Conservation (phyloP, 2,797 vertebrate genomes). For the Erpetoichthys calabaricus region DNA sequence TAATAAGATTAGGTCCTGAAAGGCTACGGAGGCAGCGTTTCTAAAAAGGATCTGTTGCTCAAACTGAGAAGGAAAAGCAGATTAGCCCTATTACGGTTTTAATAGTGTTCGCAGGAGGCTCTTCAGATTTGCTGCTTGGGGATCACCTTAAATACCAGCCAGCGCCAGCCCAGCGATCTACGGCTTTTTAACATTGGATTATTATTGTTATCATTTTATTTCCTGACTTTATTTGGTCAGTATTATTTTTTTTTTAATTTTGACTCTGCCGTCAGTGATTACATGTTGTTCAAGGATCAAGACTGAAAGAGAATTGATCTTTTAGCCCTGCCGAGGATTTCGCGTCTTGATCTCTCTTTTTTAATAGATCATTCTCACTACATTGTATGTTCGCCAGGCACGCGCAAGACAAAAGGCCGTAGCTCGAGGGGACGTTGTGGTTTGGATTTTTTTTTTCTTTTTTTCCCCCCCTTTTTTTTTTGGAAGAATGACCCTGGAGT, state of each 20-base stretch:
- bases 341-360: constrained; percentile 13
- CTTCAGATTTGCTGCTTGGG: constrained; percentile 14
- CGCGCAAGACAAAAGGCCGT: not conserved
- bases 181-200: too few species aligned
- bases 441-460: constrained; percentile 2
- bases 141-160: too few species aligned
- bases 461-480: not conserved
- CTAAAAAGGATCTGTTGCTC: constrained; percentile 46
- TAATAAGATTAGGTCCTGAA: constrained; percentile 26
- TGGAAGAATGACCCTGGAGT: constrained; percentile 82
- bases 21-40: constrained; percentile 28
- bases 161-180: too few species aligned
- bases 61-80: constrained; percentile 37
- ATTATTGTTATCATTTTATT: too few species aligned
- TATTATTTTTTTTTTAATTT: constrained; percentile 17
- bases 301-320: constrained; percentile 20
- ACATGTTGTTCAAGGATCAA: constrained; percentile 28
- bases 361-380: not conserved
- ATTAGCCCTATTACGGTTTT: constrained; percentile 35
- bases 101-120: constrained; percentile 21
- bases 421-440: not conserved
- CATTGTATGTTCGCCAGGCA: not conserved
- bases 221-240: constrained; percentile 11
- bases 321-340: constrained; percentile 4
- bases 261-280: constrained; percentile 26